These are phyloP conservation scores for Shinisaurus crocodilurus DNA, from an alignment of 2,113 vertebrate genomes.

Conservation along the genomic window DNA sequence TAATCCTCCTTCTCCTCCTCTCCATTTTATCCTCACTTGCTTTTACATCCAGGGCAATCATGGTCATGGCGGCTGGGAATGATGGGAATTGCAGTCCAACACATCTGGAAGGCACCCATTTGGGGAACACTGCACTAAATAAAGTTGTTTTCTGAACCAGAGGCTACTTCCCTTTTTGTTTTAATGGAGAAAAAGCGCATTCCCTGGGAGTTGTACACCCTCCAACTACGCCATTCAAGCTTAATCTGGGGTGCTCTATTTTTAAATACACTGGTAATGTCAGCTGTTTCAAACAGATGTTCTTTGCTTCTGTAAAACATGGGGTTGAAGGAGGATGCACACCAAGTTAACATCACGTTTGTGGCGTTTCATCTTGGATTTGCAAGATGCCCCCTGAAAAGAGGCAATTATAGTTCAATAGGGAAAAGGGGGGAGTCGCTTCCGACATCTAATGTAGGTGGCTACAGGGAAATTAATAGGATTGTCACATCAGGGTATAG, in stretches of 20 bases:
- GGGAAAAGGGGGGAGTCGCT: background rate
- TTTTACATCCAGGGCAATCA: background rate
- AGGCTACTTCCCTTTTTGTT: background rate
- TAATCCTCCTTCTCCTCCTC: too few species aligned
- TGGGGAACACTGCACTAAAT: background rate
- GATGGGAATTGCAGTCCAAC: too few species aligned
- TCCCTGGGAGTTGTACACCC: background rate
- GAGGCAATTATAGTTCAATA: background rate
- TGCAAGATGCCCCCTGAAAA: background rate
- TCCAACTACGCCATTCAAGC: background rate
- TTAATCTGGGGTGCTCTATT: background rate
- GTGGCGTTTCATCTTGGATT: background rate
- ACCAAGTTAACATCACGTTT: background rate
- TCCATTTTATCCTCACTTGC: too few species aligned
- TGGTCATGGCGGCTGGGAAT: too few species aligned
- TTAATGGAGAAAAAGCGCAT: background rate
- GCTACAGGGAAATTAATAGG: constrained; percentile 30
- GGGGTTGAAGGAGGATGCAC: too few species aligned
- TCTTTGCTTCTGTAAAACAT: too few species aligned
- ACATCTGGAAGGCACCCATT: too few species aligned
- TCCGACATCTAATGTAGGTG: background rate
- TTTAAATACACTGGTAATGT: background rate
- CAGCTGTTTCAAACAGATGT: background rate
- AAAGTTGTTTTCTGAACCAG: background rate
- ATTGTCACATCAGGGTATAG: background rate